Conservation (phyloP, 2,888 invertebrate genomes). For the Adelognathus sp. region DNA sequence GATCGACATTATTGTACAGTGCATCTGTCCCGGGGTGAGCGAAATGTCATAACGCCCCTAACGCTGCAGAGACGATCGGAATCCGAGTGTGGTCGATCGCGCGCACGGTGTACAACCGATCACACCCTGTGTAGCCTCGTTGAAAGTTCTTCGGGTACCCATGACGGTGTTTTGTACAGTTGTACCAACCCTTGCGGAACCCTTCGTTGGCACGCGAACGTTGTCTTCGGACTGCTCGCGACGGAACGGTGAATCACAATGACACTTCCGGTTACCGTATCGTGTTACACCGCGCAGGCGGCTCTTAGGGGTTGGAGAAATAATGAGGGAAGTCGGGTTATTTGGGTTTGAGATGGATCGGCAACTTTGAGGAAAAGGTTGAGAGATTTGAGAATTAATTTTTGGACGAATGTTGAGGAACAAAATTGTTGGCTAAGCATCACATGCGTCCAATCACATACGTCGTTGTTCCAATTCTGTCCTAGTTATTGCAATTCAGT, state of each 20-base stretch:
- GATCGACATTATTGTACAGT: slow-evolving; percentile 20
- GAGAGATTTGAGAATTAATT: no score
- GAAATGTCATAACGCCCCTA: slow-evolving; percentile 26
- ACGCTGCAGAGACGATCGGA: slow-evolving; percentile 17
- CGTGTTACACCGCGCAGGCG: background rate
- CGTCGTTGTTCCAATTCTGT: no score
- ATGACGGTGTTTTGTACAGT: background rate
- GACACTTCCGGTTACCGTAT: slow-evolving; percentile 30
- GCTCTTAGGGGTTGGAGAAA: background rate
- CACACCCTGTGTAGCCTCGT: background rate
- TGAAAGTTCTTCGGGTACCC: background rate
- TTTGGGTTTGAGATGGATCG: no score
- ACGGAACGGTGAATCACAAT: slow-evolving; percentile 11
- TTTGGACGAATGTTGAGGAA: no score
- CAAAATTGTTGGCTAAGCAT: no score
- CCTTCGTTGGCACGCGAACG: slow-evolving; percentile 39
- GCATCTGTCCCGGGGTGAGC: slow-evolving; percentile 27
- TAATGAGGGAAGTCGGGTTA: background rate
- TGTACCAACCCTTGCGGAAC: background rate
- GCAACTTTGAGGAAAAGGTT: no score
- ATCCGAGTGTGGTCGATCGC: slow-evolving; percentile 39
- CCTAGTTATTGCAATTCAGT: no score
- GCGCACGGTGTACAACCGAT: slow-evolving; percentile 11
- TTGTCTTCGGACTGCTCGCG: slow-evolving; percentile 29
- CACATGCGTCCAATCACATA: no score